phyloP scores from a whole-genome alignment of 2,888 invertebrate species.

The Dryococelus australis region DNA sequence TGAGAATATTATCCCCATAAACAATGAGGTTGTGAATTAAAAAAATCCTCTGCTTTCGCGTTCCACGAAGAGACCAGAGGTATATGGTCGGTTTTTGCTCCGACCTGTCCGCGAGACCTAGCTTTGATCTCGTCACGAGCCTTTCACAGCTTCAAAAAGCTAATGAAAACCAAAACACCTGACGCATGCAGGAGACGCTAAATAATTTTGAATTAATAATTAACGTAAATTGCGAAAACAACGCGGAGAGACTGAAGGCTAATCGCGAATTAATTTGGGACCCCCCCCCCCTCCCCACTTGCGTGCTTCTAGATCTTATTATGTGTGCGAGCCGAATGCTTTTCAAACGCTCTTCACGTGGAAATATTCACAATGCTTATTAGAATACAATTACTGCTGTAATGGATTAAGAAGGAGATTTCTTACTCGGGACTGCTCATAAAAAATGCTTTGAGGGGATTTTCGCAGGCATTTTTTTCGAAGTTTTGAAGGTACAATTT shows the following conservation, averaged over 20 bases:
- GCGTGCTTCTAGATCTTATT: not conserved
- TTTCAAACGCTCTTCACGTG: not conserved
- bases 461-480: too few relatives aligned
- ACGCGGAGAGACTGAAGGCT: slow-evolving; percentile 18
- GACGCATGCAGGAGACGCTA: slow-evolving; percentile 1
- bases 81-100: not conserved
- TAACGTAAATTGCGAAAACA: slow-evolving; percentile 13
- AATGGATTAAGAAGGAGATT: not conserved
- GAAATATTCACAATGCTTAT: not conserved
- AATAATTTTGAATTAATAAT: slow-evolving; percentile 25
- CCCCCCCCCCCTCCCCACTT: not conserved
- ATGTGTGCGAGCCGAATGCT: not conserved
- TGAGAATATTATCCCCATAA: too few relatives aligned
- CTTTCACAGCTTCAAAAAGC: not conserved
- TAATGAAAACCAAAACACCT: slow-evolving; percentile 21
- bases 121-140: slow-evolving; percentile 2
- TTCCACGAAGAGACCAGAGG: not conserved
- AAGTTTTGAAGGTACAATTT: too few relatives aligned
- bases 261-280: not conserved
- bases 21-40: not conserved
- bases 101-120: not conserved
- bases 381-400: not conserved
- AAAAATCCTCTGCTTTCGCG: not conserved
- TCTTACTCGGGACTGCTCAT: not conserved
- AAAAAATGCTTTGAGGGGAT: too few relatives aligned